phyloP scores from a whole-genome alignment of 1,140 invertebrate species.

The Dinothrombium tinctorium region DNA sequence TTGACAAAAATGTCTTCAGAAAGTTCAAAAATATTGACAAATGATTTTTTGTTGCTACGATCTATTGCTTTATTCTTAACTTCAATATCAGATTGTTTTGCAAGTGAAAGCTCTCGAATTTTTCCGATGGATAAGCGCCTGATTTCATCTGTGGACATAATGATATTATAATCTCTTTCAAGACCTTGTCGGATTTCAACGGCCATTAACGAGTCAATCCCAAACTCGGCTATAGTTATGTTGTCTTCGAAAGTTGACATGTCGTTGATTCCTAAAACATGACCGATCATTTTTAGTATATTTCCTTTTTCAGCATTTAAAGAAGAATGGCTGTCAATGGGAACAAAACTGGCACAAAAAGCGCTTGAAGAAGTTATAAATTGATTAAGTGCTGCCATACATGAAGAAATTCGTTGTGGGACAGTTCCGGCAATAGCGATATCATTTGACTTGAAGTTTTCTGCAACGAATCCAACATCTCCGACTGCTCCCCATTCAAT shows the following conservation, averaged over 20 bases:
- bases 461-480: no score
- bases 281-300: not conserved
- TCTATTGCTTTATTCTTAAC: not conserved
- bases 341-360: constrained; percentile 4
- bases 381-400: constrained; percentile 56
- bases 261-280: constrained; percentile 54
- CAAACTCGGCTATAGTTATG: constrained; percentile 59
- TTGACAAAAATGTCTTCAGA: constrained; percentile 13
- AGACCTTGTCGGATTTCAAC: constrained; percentile 57
- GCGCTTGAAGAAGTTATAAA: constrained; percentile 38
- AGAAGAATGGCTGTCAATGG: not conserved
- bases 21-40: not conserved
- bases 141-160: constrained; percentile 4
- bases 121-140: no score
- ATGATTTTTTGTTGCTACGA: not conserved
- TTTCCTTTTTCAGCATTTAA: constrained; percentile 3
- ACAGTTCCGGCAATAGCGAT: constrained; percentile 70
- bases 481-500: no score
- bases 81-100: constrained; percentile 1
- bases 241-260: constrained; percentile 49
- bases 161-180: constrained; percentile 4
- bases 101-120: constrained; percentile 2
- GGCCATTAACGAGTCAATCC: constrained; percentile 89
- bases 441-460: no score
- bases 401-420: constrained; percentile 81